Conservation (phyloP, 2,888 invertebrate genomes). For the Gymnocheta viridis region DNA sequence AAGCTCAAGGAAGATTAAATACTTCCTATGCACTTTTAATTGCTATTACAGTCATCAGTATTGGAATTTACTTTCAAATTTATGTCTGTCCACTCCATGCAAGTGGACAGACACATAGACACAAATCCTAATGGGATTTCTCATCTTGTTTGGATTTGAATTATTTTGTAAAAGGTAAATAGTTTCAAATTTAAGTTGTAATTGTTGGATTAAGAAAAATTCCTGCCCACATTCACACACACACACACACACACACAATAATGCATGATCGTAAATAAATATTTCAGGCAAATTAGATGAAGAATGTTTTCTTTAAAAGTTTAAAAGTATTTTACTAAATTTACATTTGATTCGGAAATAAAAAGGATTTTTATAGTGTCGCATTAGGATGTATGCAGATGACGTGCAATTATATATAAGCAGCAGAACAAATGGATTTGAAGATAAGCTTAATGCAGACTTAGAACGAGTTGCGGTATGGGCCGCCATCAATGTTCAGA, state of each 20-base stretch:
- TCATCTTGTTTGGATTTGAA: slow-evolving; percentile 34
- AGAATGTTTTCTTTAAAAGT: not conserved
- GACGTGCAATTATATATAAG: too few species aligned
- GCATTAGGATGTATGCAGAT: too few species aligned
- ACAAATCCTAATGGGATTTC: slow-evolving; percentile 40
- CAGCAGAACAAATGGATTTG: too few species aligned
- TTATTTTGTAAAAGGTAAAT: slow-evolving; percentile 46
- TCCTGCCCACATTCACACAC: not conserved
- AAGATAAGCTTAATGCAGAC: too few species aligned
- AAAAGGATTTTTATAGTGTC: not conserved
- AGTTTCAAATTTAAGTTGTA: slow-evolving; percentile 30
- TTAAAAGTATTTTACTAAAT: not conserved
- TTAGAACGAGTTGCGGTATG: too few species aligned
- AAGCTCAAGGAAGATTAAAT: slow-evolving; percentile 64
- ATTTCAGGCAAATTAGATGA: not conserved
- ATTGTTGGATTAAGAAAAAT: slow-evolving; percentile 5
- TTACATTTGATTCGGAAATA: not conserved
- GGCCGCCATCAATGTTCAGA: too few species aligned
- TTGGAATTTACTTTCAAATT: slow-evolving; percentile 58
- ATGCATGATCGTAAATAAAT: not conserved
- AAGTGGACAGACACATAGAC: slow-evolving; percentile 24
- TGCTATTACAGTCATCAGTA: slow-evolving; percentile 54
- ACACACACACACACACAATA: not conserved
- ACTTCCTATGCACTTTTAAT: slow-evolving; percentile 60
- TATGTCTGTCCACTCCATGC: too few species aligned